Percentiles rank a stretch among this genome's conserved stretches.
These are phyloP conservation scores for Eunapius fragilis DNA, from an alignment of 37 sponge, comb jelly and placozoan genomes.

Conservation along the genomic window DNA sequence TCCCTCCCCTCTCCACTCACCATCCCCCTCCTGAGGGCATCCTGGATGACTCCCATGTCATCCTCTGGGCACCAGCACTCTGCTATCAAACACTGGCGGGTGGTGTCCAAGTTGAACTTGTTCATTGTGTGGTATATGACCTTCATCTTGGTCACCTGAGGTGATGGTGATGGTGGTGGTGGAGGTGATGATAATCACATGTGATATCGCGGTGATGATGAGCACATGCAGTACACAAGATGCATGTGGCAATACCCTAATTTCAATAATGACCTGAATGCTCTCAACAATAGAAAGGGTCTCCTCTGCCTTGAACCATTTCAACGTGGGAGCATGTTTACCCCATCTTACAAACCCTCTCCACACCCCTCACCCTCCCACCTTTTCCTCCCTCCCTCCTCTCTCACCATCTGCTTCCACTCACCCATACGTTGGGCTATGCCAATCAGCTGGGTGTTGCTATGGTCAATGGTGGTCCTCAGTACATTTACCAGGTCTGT, in stretches of 20 bases:
- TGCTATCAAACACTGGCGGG: conserved; percentile 92
- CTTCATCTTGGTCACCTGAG: conserved; percentile 98
- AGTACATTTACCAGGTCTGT: conserved; percentile 79
- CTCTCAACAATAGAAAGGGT: too few species aligned
- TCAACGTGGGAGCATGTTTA: too few species aligned
- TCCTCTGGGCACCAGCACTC: conserved; percentile 99
- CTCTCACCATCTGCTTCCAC: conserved; percentile 88
- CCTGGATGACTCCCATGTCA: conserved; percentile 85
- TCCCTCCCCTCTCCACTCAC: too few species aligned
- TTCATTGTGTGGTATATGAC: conserved; percentile 98
- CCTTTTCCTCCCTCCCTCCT: too few species aligned
- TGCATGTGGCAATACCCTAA: too few species aligned
- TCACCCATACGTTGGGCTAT: conserved; percentile 77
- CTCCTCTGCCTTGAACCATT: too few species aligned
- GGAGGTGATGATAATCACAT: too few species aligned
- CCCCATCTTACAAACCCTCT: too few species aligned
- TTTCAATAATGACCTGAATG: too few species aligned
- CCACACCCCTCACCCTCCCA: too few species aligned
- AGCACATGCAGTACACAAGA: too few species aligned
- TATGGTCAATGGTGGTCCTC: conserved; percentile 91
- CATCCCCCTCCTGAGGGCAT: background rate
- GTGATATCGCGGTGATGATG: too few species aligned
- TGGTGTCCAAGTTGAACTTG: conserved; percentile 97
- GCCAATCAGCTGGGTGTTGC: conserved; percentile 74
- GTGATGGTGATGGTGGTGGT: background rate